A percentile compares a stretch with the other conserved stretches of the same genome.
phyloP scores from a whole-genome alignment of 1,140 invertebrate species.

The Manduca sexta region DNA sequence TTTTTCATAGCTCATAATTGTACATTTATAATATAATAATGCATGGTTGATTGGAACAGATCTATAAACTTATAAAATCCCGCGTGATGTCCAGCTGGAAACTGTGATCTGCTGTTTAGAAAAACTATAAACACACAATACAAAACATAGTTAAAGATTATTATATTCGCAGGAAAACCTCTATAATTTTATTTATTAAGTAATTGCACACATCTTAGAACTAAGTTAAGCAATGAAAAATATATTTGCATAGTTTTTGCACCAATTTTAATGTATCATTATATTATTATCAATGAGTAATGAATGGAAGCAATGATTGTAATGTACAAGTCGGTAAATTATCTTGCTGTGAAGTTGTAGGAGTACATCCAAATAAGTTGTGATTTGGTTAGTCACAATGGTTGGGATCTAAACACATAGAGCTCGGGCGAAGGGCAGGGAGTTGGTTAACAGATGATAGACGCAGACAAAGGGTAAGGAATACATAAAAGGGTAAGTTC shows the following conservation, averaged over 20 bases:
- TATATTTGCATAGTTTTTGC: conserved; percentile 29
- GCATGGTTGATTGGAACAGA: too few relatives aligned
- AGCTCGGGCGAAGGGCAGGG: conserved; percentile 64
- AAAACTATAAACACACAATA: too few relatives aligned
- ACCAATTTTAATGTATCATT: conserved; percentile 59
- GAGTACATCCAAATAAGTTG: conserved; percentile 64
- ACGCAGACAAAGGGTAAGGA: conserved; percentile 78
- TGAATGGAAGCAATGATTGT: conserved; percentile 64
- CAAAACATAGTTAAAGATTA: too few relatives aligned
- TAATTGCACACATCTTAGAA: too few relatives aligned
- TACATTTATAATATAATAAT: too few relatives aligned
- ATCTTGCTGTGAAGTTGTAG: conserved; percentile 60
- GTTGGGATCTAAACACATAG: conserved; percentile 74
- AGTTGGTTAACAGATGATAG: conserved; percentile 75
- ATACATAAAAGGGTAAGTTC: conserved; percentile 74
- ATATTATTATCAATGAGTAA: conserved; percentile 41
- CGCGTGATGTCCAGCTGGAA: too few relatives aligned
- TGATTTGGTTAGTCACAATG: conserved; percentile 68
- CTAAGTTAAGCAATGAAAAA: not conserved
- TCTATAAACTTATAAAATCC: too few relatives aligned
- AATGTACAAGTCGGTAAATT: conserved; percentile 63
- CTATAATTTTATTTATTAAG: too few relatives aligned
- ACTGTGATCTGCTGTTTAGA: too few relatives aligned
- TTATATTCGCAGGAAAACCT: too few relatives aligned
- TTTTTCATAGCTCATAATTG: too few relatives aligned